Percentiles rank a stretch among this genome's conserved stretches.
phyloP scores from a whole-genome alignment of 2,888 invertebrate species.

The Anagyrus pseudococci region DNA sequence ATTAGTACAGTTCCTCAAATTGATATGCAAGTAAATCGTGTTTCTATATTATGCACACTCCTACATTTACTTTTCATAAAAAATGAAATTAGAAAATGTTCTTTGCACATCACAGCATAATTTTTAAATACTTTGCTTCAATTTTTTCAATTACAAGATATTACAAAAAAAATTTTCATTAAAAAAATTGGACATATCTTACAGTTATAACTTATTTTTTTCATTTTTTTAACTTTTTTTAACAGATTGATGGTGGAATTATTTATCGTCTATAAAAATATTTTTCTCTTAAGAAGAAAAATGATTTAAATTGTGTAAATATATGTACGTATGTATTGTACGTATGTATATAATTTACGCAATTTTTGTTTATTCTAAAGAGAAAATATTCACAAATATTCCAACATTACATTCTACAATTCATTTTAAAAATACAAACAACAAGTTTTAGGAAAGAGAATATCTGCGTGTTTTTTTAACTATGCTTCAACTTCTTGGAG shows the following conservation, averaged over 20 bases:
- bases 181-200: slow-evolving; percentile 18
- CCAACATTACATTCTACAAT: slow-evolving; percentile 31
- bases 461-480: slow-evolving; percentile 19
- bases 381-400: slow-evolving; percentile 15
- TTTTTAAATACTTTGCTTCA: slow-evolving; percentile 28
- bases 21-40: slow-evolving; percentile 38
- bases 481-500: slow-evolving; percentile 32
- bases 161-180: slow-evolving; percentile 31
- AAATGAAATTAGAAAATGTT: slow-evolving; percentile 17
- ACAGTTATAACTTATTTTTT: slow-evolving; percentile 10
- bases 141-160: slow-evolving; percentile 24
- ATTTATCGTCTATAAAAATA: background rate
- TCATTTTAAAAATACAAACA: slow-evolving; percentile 38
- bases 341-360: too few species aligned
- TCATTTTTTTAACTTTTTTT: slow-evolving; percentile 5
- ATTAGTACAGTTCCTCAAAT: slow-evolving; percentile 31
- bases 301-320: too few species aligned
- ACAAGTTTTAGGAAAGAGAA: slow-evolving; percentile 29
- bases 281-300: too few species aligned
- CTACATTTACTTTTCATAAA: background rate
- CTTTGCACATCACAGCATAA: slow-evolving; percentile 32
- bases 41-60: background rate
- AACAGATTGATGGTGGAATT: slow-evolving; percentile 31
- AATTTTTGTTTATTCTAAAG: background rate
- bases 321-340: too few species aligned